Evolutionary conservation across 1,140 invertebrate genomes (phyloP).

Genomic region (Portunus trituberculatus): DNA sequence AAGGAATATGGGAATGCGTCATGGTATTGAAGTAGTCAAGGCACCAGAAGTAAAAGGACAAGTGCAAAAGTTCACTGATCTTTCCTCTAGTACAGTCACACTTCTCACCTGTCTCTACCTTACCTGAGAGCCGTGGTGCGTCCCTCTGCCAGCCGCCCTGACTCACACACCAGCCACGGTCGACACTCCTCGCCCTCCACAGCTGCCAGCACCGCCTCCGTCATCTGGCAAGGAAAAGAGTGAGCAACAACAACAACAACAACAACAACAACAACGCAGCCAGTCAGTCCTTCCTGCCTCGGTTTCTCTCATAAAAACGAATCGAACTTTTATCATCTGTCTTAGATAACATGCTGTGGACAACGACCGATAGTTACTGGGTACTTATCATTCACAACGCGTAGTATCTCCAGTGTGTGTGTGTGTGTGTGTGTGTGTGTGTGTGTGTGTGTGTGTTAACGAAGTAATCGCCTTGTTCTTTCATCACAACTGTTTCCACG

Average conservation of each 20-base stretch:
- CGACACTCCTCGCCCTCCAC: slow-evolving; percentile 61
- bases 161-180: slow-evolving; percentile 56
- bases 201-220: slow-evolving; percentile 49
- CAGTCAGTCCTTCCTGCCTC: too few relatives aligned
- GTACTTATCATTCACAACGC: not conserved
- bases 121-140: slow-evolving; percentile 47
- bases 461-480: too few relatives aligned
- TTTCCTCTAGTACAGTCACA: not conserved
- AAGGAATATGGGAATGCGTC: too few relatives aligned
- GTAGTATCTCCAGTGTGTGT: not conserved
- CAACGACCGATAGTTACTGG: not conserved
- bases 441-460: too few relatives aligned
- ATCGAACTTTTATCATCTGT: too few relatives aligned
- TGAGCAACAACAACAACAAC: not conserved
- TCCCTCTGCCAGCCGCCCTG: slow-evolving; percentile 52
- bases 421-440: not conserved
- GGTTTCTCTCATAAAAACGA: not conserved
- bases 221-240: slow-evolving; percentile 33
- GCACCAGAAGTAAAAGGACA: not conserved
- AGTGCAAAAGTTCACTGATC: not conserved
- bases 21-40: not conserved
- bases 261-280: too few relatives aligned
- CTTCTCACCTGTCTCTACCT: not conserved
- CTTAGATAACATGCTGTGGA: too few relatives aligned
- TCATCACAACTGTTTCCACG: too few relatives aligned